phyloP scores from a whole-genome alignment of 2,888 invertebrate genomes.

The Eulithis testata region DNA sequence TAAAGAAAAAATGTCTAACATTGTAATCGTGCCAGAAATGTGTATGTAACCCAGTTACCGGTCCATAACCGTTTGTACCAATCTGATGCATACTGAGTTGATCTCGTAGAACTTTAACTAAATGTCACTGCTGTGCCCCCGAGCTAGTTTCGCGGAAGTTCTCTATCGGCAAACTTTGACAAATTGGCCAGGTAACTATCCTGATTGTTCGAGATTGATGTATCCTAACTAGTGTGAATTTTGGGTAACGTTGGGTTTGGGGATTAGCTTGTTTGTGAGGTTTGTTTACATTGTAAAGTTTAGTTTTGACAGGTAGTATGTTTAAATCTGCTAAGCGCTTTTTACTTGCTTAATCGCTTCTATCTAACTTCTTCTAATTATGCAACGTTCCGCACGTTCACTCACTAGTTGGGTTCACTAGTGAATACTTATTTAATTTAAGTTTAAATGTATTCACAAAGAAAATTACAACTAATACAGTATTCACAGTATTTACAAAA shows the following conservation, averaged over 20 bases:
- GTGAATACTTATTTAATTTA: too few species aligned
- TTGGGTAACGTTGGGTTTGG: slow-evolving; percentile 4
- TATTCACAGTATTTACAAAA: too few species aligned
- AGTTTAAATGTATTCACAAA: too few species aligned
- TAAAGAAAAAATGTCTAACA: too few species aligned
- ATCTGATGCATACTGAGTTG: not conserved
- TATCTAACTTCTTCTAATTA: too few species aligned
- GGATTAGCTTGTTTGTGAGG: slow-evolving; percentile 4
- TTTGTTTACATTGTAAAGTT: slow-evolving; percentile 2
- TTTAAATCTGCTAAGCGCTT: too few species aligned
- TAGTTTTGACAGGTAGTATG: not conserved
- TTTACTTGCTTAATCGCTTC: too few species aligned
- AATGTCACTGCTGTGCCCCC: slow-evolving; percentile 3
- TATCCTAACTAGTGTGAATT: not conserved
- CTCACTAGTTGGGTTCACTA: too few species aligned
- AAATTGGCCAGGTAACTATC: slow-evolving; percentile 21
- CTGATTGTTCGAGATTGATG: slow-evolving; percentile 11
- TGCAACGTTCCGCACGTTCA: too few species aligned
- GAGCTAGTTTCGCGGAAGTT: slow-evolving; percentile 10
- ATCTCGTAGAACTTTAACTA: slow-evolving; percentile 7
- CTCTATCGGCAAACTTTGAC: slow-evolving; percentile 19
- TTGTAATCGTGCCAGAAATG: too few species aligned
- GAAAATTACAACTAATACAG: too few species aligned
- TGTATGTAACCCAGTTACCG: not conserved
- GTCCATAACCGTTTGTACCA: not conserved